Conservation (phyloP, 2,113 vertebrate genomes). For the Xenotilapia longispinis region DNA sequence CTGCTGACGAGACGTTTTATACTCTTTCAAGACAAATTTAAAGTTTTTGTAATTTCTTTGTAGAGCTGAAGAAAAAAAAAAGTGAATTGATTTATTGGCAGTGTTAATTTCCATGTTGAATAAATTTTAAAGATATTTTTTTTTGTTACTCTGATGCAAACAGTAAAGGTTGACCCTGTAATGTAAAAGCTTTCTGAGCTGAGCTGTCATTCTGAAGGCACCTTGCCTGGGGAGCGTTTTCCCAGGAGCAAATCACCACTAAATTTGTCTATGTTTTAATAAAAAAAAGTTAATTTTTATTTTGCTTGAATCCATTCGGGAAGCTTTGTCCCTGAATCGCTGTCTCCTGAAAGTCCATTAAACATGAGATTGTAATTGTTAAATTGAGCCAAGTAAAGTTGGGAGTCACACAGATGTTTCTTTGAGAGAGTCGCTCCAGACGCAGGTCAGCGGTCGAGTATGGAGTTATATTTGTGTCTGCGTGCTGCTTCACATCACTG, state of each 20-base stretch:
- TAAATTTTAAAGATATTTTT: neutral
- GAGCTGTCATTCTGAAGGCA: conserved; percentile 17
- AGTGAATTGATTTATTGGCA: conserved; percentile 69
- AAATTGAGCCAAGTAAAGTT: neutral
- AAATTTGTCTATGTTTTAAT: conserved; percentile 25
- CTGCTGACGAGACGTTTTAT: conserved; percentile 83
- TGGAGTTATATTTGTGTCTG: neutral
- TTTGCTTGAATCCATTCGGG: neutral
- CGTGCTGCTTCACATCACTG: neutral
- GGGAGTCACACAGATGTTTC: neutral
- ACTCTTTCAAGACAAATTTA: conserved; percentile 77
- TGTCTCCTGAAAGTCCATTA: neutral
- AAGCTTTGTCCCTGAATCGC: neutral
- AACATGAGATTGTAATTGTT: neutral
- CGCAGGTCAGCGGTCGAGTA: neutral
- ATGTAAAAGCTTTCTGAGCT: neutral
- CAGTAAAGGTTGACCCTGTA: conserved; percentile 74
- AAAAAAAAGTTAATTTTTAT: neutral
- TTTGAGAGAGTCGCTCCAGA: neutral
- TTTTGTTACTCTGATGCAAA: conserved; percentile 22
- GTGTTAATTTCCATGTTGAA: conserved; percentile 77
- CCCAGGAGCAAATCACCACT: conserved; percentile 8
- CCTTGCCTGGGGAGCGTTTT: neutral
- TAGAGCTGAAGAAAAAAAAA: conserved; percentile 76
- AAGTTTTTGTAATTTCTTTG: conserved; percentile 90